Percentiles rank a stretch among this genome's conserved stretches.
phyloP scores from a whole-genome alignment of 2,888 invertebrate genomes.

The Polylopha cassiicola region DNA sequence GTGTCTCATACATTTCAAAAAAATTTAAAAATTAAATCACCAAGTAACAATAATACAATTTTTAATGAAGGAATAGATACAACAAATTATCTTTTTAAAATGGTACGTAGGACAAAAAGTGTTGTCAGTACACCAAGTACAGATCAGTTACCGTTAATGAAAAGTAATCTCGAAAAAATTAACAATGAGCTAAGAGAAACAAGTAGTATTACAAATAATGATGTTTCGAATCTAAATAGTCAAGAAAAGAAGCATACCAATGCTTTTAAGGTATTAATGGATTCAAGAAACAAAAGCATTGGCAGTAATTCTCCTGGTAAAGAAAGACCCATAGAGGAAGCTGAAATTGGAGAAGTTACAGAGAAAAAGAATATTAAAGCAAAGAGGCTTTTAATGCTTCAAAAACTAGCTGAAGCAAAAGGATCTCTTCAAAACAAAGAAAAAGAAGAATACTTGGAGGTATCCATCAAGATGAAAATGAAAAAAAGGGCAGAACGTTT shows the following conservation, averaged over 20 bases:
- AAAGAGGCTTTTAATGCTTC: constrained; percentile 72
- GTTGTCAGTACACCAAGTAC: too few relatives aligned
- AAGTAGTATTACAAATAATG: constrained; percentile 1
- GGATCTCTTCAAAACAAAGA: constrained; percentile 78
- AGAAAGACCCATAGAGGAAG: constrained; percentile 45
- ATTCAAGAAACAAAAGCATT: constrained; percentile 79
- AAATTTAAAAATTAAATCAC: constrained; percentile 54
- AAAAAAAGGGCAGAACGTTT: constrained; percentile 78
- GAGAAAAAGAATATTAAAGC: constrained; percentile 52
- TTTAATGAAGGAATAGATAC: constrained; percentile 24
- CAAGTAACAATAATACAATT: constrained; percentile 32
- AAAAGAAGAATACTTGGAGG: constrained; percentile 73
- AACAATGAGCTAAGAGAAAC: too few relatives aligned
- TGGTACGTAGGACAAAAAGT: constrained; percentile 48
- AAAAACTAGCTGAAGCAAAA: constrained; percentile 81
- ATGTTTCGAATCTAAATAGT: constrained; percentile 13
- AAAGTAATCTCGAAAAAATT: too few relatives aligned
- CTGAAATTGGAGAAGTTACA: constrained; percentile 37
- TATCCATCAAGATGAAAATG: constrained; percentile 76
- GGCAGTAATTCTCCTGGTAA: constrained; percentile 81
- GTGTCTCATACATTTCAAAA: constrained; percentile 51
- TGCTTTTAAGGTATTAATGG: constrained; percentile 83
- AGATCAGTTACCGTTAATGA: too few relatives aligned
- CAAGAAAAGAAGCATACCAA: constrained; percentile 58
- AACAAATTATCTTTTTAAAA: constrained; percentile 58